phyloP scores from a whole-genome alignment of 2,888 invertebrate species.

The Myopa testacea region DNA sequence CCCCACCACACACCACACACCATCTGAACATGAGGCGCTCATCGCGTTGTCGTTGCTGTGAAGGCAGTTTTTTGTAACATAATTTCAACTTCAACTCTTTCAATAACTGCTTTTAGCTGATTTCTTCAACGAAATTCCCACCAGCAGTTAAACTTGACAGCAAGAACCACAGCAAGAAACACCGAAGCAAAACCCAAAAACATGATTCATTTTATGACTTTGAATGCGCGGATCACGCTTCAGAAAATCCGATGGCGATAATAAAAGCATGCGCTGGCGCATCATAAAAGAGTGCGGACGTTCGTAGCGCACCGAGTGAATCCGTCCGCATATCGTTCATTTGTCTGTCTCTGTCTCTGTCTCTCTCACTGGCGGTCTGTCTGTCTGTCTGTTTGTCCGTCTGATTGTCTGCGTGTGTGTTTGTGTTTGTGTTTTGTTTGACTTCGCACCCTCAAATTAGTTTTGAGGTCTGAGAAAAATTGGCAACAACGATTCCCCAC shows the following conservation, averaged over 20 bases:
- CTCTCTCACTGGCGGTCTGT: background rate
- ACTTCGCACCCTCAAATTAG: constrained; percentile 26
- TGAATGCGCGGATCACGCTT: constrained; percentile 36
- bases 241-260: constrained; percentile 38
- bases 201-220: constrained; percentile 29
- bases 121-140: too few species aligned
- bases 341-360: background rate
- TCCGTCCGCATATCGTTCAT: constrained; percentile 21
- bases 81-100: too few species aligned
- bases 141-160: too few species aligned
- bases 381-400: too few species aligned
- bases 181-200: background rate
- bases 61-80: too few species aligned
- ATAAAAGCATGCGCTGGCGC: constrained; percentile 35
- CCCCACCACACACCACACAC: too few species aligned
- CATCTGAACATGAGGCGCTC: too few species aligned
- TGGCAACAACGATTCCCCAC: constrained; percentile 24
- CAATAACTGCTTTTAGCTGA: too few species aligned
- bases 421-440: constrained; percentile 10
- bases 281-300: constrained; percentile 33
- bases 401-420: background rate
- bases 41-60: too few species aligned
- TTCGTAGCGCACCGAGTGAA: constrained; percentile 2
- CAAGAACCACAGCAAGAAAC: background rate
- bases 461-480: constrained; percentile 34